Conservation (phyloP, 2,888 invertebrate genomes). For the Steinernema scapterisci region DNA sequence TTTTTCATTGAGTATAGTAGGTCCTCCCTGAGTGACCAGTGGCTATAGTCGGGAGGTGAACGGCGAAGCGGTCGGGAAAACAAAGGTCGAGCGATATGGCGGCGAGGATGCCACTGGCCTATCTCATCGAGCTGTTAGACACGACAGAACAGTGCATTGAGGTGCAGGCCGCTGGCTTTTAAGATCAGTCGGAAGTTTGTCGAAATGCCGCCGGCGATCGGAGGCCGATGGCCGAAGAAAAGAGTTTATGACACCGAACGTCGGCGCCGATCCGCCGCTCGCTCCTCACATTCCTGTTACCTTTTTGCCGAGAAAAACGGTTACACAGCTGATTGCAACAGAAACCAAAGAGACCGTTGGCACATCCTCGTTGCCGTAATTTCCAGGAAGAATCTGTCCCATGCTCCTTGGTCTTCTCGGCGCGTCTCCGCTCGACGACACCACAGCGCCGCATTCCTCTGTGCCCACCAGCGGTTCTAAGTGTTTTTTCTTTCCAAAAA, state of each 20-base stretch:
- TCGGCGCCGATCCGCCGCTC: not conserved
- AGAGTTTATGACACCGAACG: slow-evolving; percentile 9
- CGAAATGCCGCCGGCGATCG: slow-evolving; percentile 23
- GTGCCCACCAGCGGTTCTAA: not conserved
- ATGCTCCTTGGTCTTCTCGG: not conserved
- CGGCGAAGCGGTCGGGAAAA: slow-evolving; percentile 26
- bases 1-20: slow-evolving; percentile 12
- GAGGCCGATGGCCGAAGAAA: slow-evolving; percentile 3
- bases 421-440: not conserved
- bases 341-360: not conserved
- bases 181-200: slow-evolving; percentile 29
- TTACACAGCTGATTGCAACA: slow-evolving; percentile 19
- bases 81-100: slow-evolving; percentile 18
- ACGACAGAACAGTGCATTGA: slow-evolving; percentile 10
- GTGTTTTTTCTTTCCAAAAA: not conserved
- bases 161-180: not conserved
- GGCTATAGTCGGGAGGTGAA: slow-evolving; percentile 24
- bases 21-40: not conserved
- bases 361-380: not conserved
- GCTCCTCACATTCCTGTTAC: not conserved
- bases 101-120: not conserved
- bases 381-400: not conserved
- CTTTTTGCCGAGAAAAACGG: not conserved
- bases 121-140: not conserved
- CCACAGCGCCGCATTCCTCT: not conserved